Base-by-base conservation (phyloP, 2,888 invertebrate genomes). In the Amiota communis region DNA sequence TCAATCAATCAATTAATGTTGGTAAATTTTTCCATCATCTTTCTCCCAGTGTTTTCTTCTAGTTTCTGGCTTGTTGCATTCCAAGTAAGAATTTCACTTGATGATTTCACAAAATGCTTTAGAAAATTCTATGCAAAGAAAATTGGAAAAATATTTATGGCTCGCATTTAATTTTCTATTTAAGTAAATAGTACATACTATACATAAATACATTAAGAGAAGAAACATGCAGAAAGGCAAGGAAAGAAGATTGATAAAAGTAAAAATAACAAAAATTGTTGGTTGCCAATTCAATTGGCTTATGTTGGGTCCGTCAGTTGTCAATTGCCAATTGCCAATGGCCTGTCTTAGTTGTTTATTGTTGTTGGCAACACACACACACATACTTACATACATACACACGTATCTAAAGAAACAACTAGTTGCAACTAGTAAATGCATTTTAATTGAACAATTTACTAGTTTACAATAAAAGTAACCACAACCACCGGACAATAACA, bases 401-500 rank as follows among this genome's bases (percentile, higher is more conserved):
- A n/a, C n/a, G n/a, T n/a, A n/a, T n/a, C n/a, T 13, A 15, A 68
- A 68, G 10, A 20, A 15, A 69, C 47, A 72, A n/a, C n/a, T n/a
- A 53, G 61, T 53, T 79, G 80, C 82, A 82, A 75, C 74, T 83
- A 36, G 36, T 36, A 85, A 86, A 85, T 85, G 87, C 85, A 86
- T 86, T 82, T 82, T 87, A 87, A 87, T 87, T 88, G 86, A 87
- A 86, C 88, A 87, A 88, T 87, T 87, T 88, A 86, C 87, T 78
- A 82, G 87, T 87, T 87, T 85, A 77, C 75, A 78, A 75, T 70
- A 70, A 56, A 17, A 46, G 23, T 59, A 57, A 51, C 51, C 15
- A 67, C 65, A 72, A 57, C 36, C 46, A 47, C 68, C n/a, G n/a
- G 36, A 61, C 59, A 46, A 67, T 2, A 65, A 69, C 74, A 74